phyloP scores from a whole-genome alignment of 2,888 invertebrate species.

The Morpho achilles region DNA sequence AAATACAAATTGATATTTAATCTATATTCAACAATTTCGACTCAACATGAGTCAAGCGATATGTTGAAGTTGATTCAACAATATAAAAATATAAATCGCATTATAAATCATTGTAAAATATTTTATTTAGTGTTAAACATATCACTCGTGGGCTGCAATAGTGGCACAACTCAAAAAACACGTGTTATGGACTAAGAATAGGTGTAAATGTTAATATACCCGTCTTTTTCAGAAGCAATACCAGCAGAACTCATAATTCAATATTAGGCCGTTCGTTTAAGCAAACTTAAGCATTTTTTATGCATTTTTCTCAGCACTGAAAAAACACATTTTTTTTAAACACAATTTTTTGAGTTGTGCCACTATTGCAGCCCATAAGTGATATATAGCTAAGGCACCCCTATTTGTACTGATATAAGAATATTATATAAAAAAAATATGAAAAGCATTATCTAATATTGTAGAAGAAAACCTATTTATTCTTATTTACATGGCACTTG shows the following conservation, averaged over 20 bases:
- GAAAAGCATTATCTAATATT: conserved; percentile 29
- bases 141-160: not conserved
- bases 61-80: conserved; percentile 57
- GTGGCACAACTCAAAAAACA: too few relatives aligned
- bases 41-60: conserved; percentile 67
- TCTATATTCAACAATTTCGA: conserved; percentile 36
- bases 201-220: too few relatives aligned
- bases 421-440: conserved; percentile 30
- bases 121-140: conserved; percentile 16
- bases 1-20: conserved; percentile 30
- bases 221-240: too few relatives aligned
- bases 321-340: too few relatives aligned
- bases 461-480: conserved; percentile 32
- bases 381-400: conserved; percentile 42
- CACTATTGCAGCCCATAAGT: not conserved
- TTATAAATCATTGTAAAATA: conserved; percentile 29
- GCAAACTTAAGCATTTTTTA: too few relatives aligned
- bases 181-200: too few relatives aligned
- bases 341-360: too few relatives aligned
- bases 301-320: too few relatives aligned
- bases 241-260: too few relatives aligned
- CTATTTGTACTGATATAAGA: conserved; percentile 45
- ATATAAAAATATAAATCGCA: conserved; percentile 34
- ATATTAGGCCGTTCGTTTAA: too few relatives aligned
- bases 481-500: conserved; percentile 71